Evolutionary conservation across 2,113 vertebrate species (phyloP), one percentile per base, ranked within the genome.

Genomic region (Heterocephalus glaber): DNA sequence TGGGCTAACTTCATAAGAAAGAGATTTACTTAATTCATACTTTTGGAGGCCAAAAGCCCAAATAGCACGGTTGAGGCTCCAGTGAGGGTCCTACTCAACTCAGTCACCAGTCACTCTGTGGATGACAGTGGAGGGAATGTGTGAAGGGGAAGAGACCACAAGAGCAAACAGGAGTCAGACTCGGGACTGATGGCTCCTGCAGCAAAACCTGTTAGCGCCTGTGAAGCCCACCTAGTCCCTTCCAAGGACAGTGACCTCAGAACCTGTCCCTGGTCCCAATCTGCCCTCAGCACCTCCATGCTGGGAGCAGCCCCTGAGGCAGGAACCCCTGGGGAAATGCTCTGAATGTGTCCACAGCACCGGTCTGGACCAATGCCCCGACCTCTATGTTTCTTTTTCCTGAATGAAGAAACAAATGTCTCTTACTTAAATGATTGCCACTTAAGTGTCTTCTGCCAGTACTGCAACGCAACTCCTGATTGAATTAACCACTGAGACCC

Each of bases 111-210:
- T n/a, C n/a, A n/a, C n/a, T 22, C 30, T 8, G 12, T 16, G 35
- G 7, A 58, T 28, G 26, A 26, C 81, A 10, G 2, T 30, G 33
- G 49, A 77, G 30, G 58, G 44, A 35, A 5, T 44, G 12, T 12
- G 7, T n/a, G 22, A 8, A 0, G 11, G 20, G n/a, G 17, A 28
- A 22, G 17, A 47, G 61, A n/a, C 13, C 14, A 7, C 30, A 14
- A 47, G 52, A n/a, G 19, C 20, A 7, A 22, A 10, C 9, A 28
- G 85, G 68, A 47, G 58, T 80, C 52, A 58, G 80, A 38, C 13
- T 12, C 2, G 19, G 44, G 10, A 16, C 35, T 49, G 14, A 17
- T 52, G 9, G 3, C 30, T 80, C 10, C 49, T 49, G 4, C 28
- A 80, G 49, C 20, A 52, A n/a, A n/a, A 63, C 24, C 24, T 72